These are phyloP conservation scores for Leucopsar rothschildi DNA, from an alignment of 2,113 vertebrate species.

Conservation along the genomic window DNA sequence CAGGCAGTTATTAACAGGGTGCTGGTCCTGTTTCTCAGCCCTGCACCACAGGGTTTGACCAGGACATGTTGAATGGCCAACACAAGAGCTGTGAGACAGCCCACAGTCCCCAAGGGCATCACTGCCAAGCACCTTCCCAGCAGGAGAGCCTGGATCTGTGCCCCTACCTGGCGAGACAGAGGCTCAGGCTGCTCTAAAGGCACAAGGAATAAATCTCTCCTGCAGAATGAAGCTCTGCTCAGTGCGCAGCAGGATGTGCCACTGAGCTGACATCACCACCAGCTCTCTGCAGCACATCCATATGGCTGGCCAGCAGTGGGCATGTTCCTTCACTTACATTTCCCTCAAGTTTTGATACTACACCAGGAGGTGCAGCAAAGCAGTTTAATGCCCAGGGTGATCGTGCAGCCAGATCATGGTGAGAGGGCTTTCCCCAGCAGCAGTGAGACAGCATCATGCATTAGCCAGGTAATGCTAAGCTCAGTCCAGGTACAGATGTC, in stretches of 20 bases:
- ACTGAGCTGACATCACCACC: conserved; percentile 7
- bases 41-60: rapidly evolving
- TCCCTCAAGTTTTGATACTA: neutral
- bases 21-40: neutral
- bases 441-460: rapidly evolving
- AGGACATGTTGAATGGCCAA: neutral
- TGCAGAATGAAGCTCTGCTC: neutral
- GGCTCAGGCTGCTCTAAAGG: neutral
- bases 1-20: neutral
- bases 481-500: neutral
- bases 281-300: neutral
- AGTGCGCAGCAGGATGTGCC: neutral
- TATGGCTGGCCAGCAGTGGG: neutral
- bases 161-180: neutral
- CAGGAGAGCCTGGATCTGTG: neutral
- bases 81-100: neutral
- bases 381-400: neutral
- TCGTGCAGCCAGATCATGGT: neutral
- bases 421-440: neutral
- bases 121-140: neutral
- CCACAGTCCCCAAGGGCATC: neutral
- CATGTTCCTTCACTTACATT: neutral
- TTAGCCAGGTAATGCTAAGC: neutral
- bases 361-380: conserved; percentile 1
- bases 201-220: neutral